Base-by-base conservation (phyloP, 2,113 vertebrate species). In the Scatophagus argus region DNA sequence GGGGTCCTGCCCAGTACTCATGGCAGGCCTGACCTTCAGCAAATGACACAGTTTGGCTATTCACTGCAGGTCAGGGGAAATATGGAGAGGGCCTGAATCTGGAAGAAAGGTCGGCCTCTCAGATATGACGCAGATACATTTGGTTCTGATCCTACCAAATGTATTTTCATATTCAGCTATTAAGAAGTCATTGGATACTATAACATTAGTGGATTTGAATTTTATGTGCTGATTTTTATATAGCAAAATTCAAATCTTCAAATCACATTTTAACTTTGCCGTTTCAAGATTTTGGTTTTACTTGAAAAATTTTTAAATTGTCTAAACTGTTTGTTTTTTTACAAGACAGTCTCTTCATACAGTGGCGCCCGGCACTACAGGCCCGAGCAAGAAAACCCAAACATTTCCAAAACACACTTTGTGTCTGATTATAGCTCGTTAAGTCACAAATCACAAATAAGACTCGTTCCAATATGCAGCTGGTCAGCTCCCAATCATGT, bases 41-140 rank as follows among this genome's bases (percentile, higher is more conserved):
- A 76, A 75, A 88, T 85, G 85, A 77, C 87, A 93, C 86, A 89
- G 87, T 63, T 47, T 60, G 55, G 59, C 81, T 86, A 85, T 91
- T 94, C 88, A 86, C 81, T 59, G 16, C 49, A 87, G 85, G 86
- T 94, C 93, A 85, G 77, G 84, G 79, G 77, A 92, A 92, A 91
- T 87, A 90, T 87, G 83, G 41, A 65, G 77, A 77, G 81, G 75
- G 71, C 76, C 62, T 65, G 46, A 49, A 78, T 78, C 70, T 83
- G 54, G 68, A 69, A 46, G 67, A 92, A 91, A 81, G 76, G 74
- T 86, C 87, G 44, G 29, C 71, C 59, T 68, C 67, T 83, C 52
- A 83, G 68, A 85, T 82, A 81, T 36, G 17, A 55, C 36, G 59
- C 2, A 49, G 74, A 82, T 83, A 87, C 66, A 77, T 80, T 81